Conservation (phyloP, 2,888 invertebrate species). For the Cybosia mesomella region DNA sequence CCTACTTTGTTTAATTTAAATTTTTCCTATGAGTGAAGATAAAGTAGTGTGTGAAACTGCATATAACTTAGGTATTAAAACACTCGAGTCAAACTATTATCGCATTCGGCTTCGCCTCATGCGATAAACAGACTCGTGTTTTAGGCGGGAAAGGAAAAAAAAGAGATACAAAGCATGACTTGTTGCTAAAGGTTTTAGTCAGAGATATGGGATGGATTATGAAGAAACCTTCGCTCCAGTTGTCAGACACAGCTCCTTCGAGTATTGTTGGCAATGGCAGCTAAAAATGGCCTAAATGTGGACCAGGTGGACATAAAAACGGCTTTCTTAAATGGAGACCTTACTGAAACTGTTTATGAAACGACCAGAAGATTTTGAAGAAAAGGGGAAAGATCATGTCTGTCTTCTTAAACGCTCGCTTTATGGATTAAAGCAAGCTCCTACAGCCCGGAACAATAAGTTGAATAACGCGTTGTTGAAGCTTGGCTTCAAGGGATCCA, state of each 20-base stretch:
- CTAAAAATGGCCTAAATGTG: background rate
- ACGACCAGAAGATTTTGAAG: background rate
- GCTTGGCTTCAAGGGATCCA: background rate
- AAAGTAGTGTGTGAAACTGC: too few species aligned
- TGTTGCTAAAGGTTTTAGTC: too few species aligned
- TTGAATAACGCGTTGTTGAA: background rate
- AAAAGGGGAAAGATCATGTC: background rate
- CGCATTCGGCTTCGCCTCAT: too few species aligned
- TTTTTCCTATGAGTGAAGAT: too few species aligned
- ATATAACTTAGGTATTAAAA: too few species aligned
- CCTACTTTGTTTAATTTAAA: too few species aligned
- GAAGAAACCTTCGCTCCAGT: too few species aligned
- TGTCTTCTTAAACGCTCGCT: background rate
- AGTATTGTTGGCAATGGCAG: background rate
- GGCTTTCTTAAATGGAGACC: background rate
- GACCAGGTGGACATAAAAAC: background rate
- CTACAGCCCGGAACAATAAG: background rate
- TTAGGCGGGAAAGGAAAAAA: too few species aligned
- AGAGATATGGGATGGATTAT: too few species aligned
- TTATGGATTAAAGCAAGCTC: constrained; percentile 1
- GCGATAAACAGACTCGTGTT: too few species aligned
- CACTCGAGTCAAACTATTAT: too few species aligned
- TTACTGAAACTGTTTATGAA: background rate
- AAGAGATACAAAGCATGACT: too few species aligned
- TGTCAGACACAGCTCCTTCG: background rate